Percentiles rank a stretch among this genome's conserved stretches.
phyloP scores from a whole-genome alignment of 2,888 invertebrate genomes.

The Oxytorus armatus region DNA sequence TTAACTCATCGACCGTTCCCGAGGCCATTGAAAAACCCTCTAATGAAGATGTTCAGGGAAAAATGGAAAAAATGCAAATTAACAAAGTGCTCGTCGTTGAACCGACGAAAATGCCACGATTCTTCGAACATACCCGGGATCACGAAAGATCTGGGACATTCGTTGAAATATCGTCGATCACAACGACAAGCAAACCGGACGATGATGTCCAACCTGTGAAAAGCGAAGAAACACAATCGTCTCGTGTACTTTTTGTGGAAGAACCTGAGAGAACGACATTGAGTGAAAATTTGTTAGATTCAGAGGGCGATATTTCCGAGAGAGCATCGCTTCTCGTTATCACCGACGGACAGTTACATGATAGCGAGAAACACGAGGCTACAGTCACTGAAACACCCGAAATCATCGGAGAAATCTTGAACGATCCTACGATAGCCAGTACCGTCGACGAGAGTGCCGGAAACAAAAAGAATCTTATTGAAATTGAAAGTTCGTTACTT shows the following conservation, averaged over 20 bases:
- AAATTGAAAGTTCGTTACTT: conserved; percentile 12
- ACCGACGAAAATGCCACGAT: conserved; percentile 18
- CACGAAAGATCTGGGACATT: conserved; percentile 31
- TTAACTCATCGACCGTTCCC: too few relatives aligned
- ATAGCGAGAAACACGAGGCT: conserved; percentile 23
- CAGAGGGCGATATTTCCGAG: too few relatives aligned
- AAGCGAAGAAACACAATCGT: not conserved
- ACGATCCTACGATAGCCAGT: conserved; percentile 52
- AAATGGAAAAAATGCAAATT: too few relatives aligned
- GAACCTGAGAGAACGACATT: conserved; percentile 26
- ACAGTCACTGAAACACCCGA: conserved; percentile 42
- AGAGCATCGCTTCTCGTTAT: too few relatives aligned
- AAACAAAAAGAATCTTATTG: conserved; percentile 5
- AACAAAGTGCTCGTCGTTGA: conserved; percentile 57
- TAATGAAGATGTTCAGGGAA: too few relatives aligned
- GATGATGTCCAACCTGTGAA: not conserved
- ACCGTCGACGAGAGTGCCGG: conserved; percentile 18
- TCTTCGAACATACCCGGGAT: conserved; percentile 49
- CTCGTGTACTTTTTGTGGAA: conserved; percentile 4
- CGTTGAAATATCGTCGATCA: not conserved
- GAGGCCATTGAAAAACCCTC: too few relatives aligned
- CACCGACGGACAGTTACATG: too few relatives aligned
- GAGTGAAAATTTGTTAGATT: too few relatives aligned
- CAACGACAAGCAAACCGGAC: not conserved
- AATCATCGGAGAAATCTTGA: conserved; percentile 60